Base-by-base conservation (phyloP, 1,140 invertebrate genomes). In the Maniola jurtina region DNA sequence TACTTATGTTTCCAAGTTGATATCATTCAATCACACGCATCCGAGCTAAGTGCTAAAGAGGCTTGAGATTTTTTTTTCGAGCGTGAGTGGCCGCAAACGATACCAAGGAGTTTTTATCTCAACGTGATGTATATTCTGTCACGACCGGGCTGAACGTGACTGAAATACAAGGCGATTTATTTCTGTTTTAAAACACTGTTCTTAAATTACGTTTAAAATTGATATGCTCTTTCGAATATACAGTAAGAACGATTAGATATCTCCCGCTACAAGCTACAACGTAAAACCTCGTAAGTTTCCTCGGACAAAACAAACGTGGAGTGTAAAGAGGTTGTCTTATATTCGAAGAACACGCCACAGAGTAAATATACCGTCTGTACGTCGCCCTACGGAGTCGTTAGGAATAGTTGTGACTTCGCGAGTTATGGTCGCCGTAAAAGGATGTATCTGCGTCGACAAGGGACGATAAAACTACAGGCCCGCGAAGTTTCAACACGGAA, bases 101-200 rank as follows among this genome's bases (percentile, higher is more conserved):
- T 76, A 76, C 80, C 71, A 73, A 77, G 56, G 80, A 77, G 75
- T 80, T 85, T 87, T 89, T 88, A 89, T 89, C 86, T 88, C 77
- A 70, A 65, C 80, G 78, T 85, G 83, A 86, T 81, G 76, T 84
- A 86, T 69, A 76, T 71, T 64, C 79, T 82, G 84, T 88, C 87
- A 88, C 86, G 87, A 86, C 72, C 76, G 73, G 59, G 70, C 71
- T 75, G 70, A 73, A 89, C 87, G 87, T 89, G 87, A 88, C 85
- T 79, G 72, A 80, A 83, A 88, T 88, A 78, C 76, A 75, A 78
- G 73, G 69, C 73, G 75, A 78, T 81, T 82, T 84, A 80, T 80
- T 82, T 77, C 55, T 69, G 71, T 72, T 73, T 72, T 79, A 76
- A 74, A 74, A 68, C 47, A 68, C 45, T 63, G 66, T 55, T 68